These are phyloP conservation scores for Drosophila hydei DNA, from an alignment of 1,140 invertebrate genomes.

Conservation along the genomic window DNA sequence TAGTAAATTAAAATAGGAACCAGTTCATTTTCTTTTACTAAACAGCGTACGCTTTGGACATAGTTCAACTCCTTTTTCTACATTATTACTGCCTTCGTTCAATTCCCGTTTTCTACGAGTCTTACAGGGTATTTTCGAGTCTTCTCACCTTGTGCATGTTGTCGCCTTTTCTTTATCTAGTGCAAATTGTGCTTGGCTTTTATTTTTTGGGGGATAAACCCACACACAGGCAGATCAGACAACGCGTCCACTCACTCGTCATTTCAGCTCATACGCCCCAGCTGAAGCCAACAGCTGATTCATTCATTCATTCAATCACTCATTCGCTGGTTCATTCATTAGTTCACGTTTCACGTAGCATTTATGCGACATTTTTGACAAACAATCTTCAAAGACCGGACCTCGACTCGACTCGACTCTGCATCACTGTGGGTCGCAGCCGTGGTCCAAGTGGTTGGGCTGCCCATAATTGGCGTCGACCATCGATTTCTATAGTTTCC, in stretches of 20 bases:
- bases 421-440: slow-evolving; percentile 52
- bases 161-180: slow-evolving; percentile 13
- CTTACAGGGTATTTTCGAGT: slow-evolving; percentile 8
- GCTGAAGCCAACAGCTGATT: slow-evolving; percentile 62
- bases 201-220: slow-evolving; percentile 43
- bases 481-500: slow-evolving; percentile 54
- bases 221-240: slow-evolving; percentile 56
- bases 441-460: background rate
- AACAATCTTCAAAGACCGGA: slow-evolving; percentile 45
- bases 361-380: slow-evolving; percentile 69
- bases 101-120: background rate
- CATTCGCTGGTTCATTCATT: slow-evolving; percentile 37
- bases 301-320: slow-evolving; percentile 61
- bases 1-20: no score
- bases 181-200: slow-evolving; percentile 32
- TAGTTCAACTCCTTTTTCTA: background rate
- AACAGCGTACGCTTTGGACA: no score
- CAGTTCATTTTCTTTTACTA: no score
- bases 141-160: background rate
- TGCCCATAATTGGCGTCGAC: slow-evolving; percentile 65
- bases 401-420: slow-evolving; percentile 2
- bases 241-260: slow-evolving; percentile 61
- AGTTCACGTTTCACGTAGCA: slow-evolving; percentile 43
- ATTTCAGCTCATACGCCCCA: slow-evolving; percentile 63
- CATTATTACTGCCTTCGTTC: background rate